Evolutionary conservation across 2,797 vertebrate species (phyloP), one percentile per base, ranked within the genome.

Genomic region (Gallinago stenura): DNA sequence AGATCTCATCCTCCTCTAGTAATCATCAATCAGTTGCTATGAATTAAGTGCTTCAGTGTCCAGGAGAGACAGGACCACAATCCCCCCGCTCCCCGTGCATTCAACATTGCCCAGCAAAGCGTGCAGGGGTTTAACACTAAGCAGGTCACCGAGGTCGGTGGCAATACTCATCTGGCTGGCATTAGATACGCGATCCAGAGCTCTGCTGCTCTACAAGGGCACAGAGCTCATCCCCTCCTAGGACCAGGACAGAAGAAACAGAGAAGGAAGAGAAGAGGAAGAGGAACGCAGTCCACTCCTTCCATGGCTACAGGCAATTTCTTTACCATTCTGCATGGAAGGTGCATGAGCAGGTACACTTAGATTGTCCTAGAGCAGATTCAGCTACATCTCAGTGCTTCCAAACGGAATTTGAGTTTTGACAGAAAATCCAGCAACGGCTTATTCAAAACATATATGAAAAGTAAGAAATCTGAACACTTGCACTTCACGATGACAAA

Each of bases 301-400:
- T 50, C 19, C 43, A 20, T 0, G 1, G 20, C 41, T 85, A 65
- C 24, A 8, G 45, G 33, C 33, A 58, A 31, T 14, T 41, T 43
- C 10, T 33, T 58, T 58, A 25, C 54, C 25, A 41, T n/a, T 56
- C 45, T 46, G 48, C 30, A 12, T 9, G 7, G 41, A 54, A 66
- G 6, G 8, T n/a, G 15, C 50, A 39, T 0, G 2, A 28, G 64
- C 12, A 33, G 19, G 5, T 31, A 62, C 6, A 0, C 24, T 69
- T 16, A 28, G 13, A 19, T 8, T 25, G 66, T 43, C 39, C 41
- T 24, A 43, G 12, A 43, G 20, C 14, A 68, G 65, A 62, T 33
- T 22, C 28, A 46, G 1, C 20, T 28, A 46, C 45, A 48, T 11
- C 28, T 25, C 35, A 9, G 31, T 9, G 31, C 48, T 68, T 77